Base-by-base conservation (phyloP, 2,888 invertebrate species). In the Ryuthela nishihirai region DNA sequence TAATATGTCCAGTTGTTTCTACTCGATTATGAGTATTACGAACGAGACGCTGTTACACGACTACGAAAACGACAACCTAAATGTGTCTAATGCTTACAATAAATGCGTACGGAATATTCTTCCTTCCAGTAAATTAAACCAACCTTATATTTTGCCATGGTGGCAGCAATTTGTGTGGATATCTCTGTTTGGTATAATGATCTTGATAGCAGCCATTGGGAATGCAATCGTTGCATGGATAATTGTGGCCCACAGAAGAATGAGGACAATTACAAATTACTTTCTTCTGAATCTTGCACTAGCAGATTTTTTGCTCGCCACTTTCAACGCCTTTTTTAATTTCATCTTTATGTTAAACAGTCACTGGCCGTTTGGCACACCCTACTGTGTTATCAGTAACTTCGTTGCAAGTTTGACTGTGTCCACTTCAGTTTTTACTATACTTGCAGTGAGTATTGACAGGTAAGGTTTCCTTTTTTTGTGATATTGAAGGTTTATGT, bases 191-290 rank as follows among this genome's bases (percentile, higher is more conserved):
- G 80, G 84, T 0, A 76, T 83, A 21, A 90, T 91, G 84, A 78
- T 91, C 36, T 76, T 85, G 7, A 82, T 87, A 3, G 88, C 90
- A 1, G 85, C 87, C 39, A 84, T 87, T 1, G 94, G 94, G 20
- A 94, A 94, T 71, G 81, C 85, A 36, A 88, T 92, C 62, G 93
- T 94, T 44, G 88, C 93, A 68, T 94, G 93, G 94, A 93, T 94
- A 68, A 90, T 94, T 3, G 62, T 79, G 20, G 65, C 65, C 9
- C 64, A 67, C 29, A 41, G 65, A 5, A 24, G 64, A 15, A 67
- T 67, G 67, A 44, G 66, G 18, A 67, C 63, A 0, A 65, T 66
- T 0, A 67, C 67, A 21, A 67, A 67, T 36, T 54, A 63, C n/a
- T 67, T 67, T 39, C 54, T 67, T 7, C 42, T 67, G 35, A 67